Conservation (phyloP, 1,140 invertebrate species). For the Lanistes nyassanus region DNA sequence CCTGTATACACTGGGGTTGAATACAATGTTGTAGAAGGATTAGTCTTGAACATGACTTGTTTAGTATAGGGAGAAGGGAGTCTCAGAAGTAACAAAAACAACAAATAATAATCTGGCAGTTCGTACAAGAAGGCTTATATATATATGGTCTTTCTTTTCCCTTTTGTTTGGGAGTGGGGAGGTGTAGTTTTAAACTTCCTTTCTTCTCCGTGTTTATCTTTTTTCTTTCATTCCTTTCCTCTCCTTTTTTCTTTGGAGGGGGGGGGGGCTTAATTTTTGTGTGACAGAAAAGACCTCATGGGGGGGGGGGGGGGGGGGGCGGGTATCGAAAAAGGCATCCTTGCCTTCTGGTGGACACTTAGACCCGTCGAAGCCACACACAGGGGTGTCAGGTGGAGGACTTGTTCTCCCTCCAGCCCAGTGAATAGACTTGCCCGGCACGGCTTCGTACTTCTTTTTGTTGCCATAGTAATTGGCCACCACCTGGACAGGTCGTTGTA, state of each 20-base stretch:
- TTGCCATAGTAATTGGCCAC: slow-evolving; percentile 86
- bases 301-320: background rate
- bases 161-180: too few species aligned
- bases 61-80: too few species aligned
- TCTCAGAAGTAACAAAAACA: too few species aligned
- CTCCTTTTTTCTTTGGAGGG: background rate
- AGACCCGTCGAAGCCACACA: slow-evolving; percentile 90
- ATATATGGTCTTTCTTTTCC: too few species aligned
- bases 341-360: slow-evolving; percentile 73
- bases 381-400: slow-evolving; percentile 84
- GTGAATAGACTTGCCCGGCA: slow-evolving; percentile 79
- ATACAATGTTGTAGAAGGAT: too few species aligned
- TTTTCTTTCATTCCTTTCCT: too few species aligned
- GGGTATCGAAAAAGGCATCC: background rate
- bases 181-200: background rate
- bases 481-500: slow-evolving; percentile 71
- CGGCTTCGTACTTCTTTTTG: slow-evolving; percentile 72
- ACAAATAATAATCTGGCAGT: too few species aligned
- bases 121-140: too few species aligned
- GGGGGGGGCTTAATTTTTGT: background rate
- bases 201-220: too few species aligned
- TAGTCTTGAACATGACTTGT: too few species aligned
- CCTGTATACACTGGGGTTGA: slow-evolving; percentile 1
- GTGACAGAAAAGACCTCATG: background rate
- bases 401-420: slow-evolving; percentile 80